Percentiles rank a stretch among this genome's conserved stretches.
Evolutionary conservation across 2,888 invertebrate species (phyloP).

Genomic region (Dasypolia templi): DNA sequence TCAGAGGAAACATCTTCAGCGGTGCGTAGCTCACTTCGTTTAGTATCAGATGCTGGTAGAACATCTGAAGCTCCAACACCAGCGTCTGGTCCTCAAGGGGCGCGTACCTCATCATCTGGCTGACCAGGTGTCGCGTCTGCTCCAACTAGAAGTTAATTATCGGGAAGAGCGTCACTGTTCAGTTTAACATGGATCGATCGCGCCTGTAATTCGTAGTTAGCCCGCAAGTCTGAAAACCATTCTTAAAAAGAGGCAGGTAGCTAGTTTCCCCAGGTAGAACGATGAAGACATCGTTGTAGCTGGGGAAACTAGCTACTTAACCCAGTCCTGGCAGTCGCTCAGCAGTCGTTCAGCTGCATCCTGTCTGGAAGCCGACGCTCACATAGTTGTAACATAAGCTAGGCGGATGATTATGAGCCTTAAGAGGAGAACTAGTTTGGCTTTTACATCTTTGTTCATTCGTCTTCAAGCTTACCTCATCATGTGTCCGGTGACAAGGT

Average conservation of each 20-base stretch:
- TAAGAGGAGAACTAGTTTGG: background rate
- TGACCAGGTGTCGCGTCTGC: slow-evolving; percentile 49
- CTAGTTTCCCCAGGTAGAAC: background rate
- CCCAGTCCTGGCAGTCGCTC: too few relatives aligned
- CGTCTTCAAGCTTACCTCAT: slow-evolving; percentile 72
- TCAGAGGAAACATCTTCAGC: slow-evolving; percentile 58
- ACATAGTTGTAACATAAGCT: too few relatives aligned
- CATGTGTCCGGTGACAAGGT: slow-evolving; percentile 82
- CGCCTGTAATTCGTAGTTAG: background rate
- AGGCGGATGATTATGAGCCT: too few relatives aligned
- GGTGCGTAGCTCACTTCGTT: slow-evolving; percentile 57
- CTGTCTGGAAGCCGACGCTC: too few relatives aligned
- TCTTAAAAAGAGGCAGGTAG: too few relatives aligned
- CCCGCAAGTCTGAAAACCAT: background rate
- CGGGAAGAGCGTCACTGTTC: background rate
- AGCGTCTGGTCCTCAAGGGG: slow-evolving; percentile 16
- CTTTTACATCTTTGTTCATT: background rate
- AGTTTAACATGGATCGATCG: background rate
- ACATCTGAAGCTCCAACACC: slow-evolving; percentile 50
- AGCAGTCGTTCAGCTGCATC: too few relatives aligned
- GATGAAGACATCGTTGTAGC: too few relatives aligned
- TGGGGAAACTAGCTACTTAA: too few relatives aligned
- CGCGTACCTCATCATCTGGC: slow-evolving; percentile 49
- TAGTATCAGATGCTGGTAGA: slow-evolving; percentile 55
- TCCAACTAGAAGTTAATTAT: slow-evolving; percentile 41